Evolutionary conservation across 2,113 vertebrate genomes (phyloP).

Genomic region (Nicator chloris): DNA sequence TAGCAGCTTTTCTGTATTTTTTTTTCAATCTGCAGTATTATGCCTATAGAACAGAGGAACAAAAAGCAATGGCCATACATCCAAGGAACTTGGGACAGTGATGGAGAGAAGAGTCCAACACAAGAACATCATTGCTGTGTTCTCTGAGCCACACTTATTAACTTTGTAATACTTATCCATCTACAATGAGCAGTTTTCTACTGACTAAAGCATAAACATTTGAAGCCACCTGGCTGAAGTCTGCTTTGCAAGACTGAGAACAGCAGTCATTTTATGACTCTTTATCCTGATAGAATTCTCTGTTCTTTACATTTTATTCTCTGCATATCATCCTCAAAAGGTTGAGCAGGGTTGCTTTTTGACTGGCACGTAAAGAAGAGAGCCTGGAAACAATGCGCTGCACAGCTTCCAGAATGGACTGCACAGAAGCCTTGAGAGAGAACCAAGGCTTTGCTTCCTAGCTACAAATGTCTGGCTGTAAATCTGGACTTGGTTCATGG

Average conservation of each 20-base stretch:
- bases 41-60: neutral
- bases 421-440: neutral
- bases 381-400: neutral
- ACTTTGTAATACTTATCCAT: neutral
- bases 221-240: slow-evolving; percentile 23
- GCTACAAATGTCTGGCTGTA: neutral
- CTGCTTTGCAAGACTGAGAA: neutral
- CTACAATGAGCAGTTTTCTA: slow-evolving; percentile 18
- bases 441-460: neutral
- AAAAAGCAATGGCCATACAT: neutral
- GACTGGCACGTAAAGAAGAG: neutral
- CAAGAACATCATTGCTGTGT: neutral
- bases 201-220: neutral
- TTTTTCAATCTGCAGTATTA: neutral
- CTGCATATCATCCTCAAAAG: neutral
- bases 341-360: neutral
- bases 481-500: neutral
- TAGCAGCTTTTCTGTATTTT: slow-evolving; percentile 11
- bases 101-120: neutral
- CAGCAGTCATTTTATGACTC: slow-evolving; percentile 3
- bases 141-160: slow-evolving; percentile 36
- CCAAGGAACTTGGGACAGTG: neutral
- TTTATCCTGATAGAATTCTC: neutral
- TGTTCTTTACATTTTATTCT: neutral
- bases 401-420: neutral